Percentiles rank a stretch among this genome's conserved stretches.
Conservation (phyloP, 2,113 vertebrate species). For the Plecturocebus donacophilus region DNA sequence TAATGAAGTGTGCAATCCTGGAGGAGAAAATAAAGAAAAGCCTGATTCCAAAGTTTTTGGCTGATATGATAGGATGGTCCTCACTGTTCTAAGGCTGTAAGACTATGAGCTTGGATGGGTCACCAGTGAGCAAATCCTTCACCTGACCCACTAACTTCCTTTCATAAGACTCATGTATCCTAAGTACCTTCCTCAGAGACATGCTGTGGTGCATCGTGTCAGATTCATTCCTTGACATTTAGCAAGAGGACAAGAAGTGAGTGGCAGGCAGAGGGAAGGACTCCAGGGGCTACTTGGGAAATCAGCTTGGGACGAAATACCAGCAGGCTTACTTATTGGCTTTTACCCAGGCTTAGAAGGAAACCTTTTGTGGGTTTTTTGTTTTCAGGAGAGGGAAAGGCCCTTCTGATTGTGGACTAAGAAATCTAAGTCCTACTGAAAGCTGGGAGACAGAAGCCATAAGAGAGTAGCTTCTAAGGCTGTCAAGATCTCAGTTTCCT, state of each 20-base stretch:
- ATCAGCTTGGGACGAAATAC: not conserved
- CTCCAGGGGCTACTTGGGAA: not conserved
- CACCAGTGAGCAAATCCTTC: not conserved
- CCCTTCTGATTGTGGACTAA: not conserved
- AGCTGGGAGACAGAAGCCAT: not conserved
- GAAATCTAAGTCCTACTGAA: not conserved
- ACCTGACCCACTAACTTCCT: accelerated
- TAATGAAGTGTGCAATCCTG: not conserved
- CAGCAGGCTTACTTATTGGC: not conserved
- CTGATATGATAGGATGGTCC: not conserved
- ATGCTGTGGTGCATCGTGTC: too few relatives aligned
- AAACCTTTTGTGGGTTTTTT: not conserved
- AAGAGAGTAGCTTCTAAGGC: not conserved
- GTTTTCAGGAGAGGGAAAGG: not conserved
- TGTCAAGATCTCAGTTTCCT: constrained; percentile 2
- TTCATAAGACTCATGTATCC: not conserved
- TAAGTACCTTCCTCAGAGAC: not conserved
- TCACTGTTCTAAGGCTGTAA: not conserved
- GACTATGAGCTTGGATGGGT: not conserved
- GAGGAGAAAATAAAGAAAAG: not conserved
- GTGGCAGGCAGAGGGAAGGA: not conserved
- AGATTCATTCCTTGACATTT: not conserved
- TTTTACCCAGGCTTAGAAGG: not conserved
- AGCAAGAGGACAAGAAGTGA: not conserved
- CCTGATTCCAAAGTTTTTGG: not conserved